phyloP scores from a whole-genome alignment of 2,888 invertebrate species.

The Leucophora obtusa region DNA sequence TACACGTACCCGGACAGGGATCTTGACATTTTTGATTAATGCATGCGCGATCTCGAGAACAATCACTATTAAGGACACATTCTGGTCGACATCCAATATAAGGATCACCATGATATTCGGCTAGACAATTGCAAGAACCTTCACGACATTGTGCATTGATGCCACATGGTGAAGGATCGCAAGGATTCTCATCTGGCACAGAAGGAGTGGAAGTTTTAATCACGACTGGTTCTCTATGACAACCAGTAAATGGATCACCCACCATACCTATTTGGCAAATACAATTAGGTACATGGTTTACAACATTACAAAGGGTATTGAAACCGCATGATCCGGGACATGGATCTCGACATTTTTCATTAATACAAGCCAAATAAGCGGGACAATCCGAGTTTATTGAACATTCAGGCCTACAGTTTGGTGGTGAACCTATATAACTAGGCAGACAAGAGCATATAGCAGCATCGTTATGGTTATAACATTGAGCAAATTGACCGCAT shows the following conservation, averaged over 20 bases:
- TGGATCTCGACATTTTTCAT: conserved; percentile 85
- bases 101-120: conserved; percentile 84
- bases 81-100: conserved; percentile 85
- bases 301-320: conserved; percentile 85
- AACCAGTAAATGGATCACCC: conserved; percentile 84
- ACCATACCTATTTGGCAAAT: conserved; percentile 83
- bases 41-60: conserved; percentile 84
- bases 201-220: conserved; percentile 60
- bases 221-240: conserved; percentile 80
- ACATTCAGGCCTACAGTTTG: conserved; percentile 82
- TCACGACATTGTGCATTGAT: conserved; percentile 79
- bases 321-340: conserved; percentile 86
- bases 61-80: conserved; percentile 86
- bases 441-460: conserved; percentile 82
- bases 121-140: conserved; percentile 84
- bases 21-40: conserved; percentile 85
- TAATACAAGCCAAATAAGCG: conserved; percentile 81
- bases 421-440: conserved; percentile 82
- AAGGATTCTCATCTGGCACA: conserved; percentile 79
- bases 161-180: conserved; percentile 80
- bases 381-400: conserved; percentile 81
- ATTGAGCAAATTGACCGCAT: conserved; percentile 84
- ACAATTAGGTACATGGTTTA: conserved; percentile 86
- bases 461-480: conserved; percentile 83
- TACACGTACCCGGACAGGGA: conserved; percentile 88